phyloP scores from a whole-genome alignment of 2,113 vertebrate genomes.

The Urocolius indicus region DNA sequence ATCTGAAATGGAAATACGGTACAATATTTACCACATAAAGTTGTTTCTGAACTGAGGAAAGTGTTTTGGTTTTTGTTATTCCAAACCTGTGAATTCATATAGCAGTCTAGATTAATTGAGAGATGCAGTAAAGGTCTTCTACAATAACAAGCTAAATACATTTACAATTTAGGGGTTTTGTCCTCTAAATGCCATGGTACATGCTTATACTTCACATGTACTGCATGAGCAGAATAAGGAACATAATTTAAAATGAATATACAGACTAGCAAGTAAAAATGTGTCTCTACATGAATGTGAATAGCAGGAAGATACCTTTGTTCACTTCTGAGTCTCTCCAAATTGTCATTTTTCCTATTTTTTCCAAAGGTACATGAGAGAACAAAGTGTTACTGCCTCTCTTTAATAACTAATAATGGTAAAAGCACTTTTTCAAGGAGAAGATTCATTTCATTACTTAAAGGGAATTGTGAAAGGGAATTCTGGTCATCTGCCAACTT shows the following conservation, averaged over 20 bases:
- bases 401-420: neutral
- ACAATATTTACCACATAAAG: neutral
- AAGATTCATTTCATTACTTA: neutral
- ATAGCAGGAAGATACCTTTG: neutral
- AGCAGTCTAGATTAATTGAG: neutral
- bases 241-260: neutral
- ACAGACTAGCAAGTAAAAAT: neutral
- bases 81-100: neutral
- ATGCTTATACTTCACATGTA: neutral
- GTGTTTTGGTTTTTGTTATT: neutral
- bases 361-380: neutral
- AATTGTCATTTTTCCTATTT: neutral
- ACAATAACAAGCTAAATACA: neutral
- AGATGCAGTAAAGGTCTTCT: neutral
- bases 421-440: neutral
- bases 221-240: neutral
- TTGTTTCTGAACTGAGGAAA: neutral
- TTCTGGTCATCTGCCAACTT: neutral
- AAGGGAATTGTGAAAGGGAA: neutral
- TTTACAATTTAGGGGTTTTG: neutral
- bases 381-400: neutral
- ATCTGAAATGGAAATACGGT: neutral
- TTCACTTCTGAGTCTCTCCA: neutral
- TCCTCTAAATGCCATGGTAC: neutral
- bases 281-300: neutral